These are phyloP conservation scores for Spilarctia lutea DNA, from an alignment of 2,888 invertebrate genomes.

Conservation along the genomic window DNA sequence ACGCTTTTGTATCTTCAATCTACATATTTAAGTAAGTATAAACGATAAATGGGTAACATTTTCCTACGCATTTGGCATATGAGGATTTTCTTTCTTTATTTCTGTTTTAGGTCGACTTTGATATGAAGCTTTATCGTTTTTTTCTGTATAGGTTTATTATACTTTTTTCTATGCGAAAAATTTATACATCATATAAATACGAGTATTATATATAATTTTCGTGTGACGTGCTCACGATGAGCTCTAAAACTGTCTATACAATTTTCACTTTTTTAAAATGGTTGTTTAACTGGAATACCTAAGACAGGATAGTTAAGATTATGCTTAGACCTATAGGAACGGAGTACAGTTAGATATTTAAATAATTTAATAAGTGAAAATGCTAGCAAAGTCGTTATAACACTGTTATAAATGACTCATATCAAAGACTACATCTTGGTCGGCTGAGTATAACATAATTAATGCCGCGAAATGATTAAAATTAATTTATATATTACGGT, in stretches of 20 bases:
- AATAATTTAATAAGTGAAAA: too few species aligned
- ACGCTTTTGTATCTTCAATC: conserved; percentile 32
- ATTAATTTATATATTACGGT: neutral
- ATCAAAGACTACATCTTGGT: too few species aligned
- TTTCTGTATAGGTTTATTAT: neutral
- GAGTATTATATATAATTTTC: too few species aligned
- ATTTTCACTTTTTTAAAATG: too few species aligned
- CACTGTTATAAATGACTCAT: neutral
- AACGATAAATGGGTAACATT: conserved; percentile 1
- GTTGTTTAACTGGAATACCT: too few species aligned
- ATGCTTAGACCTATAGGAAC: too few species aligned
- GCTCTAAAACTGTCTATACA: too few species aligned
- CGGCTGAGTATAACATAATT: neutral
- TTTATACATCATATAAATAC: too few species aligned
- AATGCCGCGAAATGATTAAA: neutral
- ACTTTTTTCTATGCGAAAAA: neutral
- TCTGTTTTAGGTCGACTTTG: neutral
- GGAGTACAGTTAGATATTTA: too few species aligned
- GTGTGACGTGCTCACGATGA: too few species aligned
- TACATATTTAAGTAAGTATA: conserved; percentile 17
- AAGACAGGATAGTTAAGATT: too few species aligned
- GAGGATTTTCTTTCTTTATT: neutral
- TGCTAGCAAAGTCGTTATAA: neutral
- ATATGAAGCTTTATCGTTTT: neutral
- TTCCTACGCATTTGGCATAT: conserved; percentile 14